These are phyloP conservation scores for Leptodactylus fallax DNA, from an alignment of 2,797 vertebrate species.

Conservation along the genomic window DNA sequence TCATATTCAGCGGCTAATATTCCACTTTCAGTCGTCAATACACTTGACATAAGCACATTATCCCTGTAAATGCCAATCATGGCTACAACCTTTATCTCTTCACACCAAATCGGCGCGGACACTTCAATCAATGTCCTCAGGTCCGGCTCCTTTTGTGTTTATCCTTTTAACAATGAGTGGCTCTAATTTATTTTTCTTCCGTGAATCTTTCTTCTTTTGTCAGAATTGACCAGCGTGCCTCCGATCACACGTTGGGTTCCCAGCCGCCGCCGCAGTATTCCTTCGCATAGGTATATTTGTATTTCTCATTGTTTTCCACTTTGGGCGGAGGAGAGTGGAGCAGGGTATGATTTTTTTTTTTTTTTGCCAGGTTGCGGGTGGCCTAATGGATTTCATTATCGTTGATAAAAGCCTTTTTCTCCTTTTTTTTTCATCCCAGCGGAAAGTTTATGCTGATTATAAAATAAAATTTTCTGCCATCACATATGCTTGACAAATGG, in stretches of 20 bases:
- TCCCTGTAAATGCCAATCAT: constrained; percentile 10
- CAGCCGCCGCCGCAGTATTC: not conserved
- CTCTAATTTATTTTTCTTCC: constrained; percentile 22
- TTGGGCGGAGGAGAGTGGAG: not conserved
- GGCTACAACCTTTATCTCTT: constrained; percentile 23
- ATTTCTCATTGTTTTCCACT: not conserved
- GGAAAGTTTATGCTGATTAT: constrained; percentile 53
- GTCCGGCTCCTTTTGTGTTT: constrained; percentile 15
- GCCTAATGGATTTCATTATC: constrained; percentile 45
- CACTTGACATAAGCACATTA: constrained; percentile 44
- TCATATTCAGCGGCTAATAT: not conserved
- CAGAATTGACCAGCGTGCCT: not conserved
- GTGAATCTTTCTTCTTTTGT: not conserved
- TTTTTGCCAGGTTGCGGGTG: constrained; percentile 11
- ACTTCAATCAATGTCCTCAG: constrained; percentile 26
- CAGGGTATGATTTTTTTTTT: too few species aligned
- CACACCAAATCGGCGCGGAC: not conserved
- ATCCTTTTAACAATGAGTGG: not conserved
- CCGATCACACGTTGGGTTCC: not conserved
- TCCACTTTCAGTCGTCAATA: constrained; percentile 29
- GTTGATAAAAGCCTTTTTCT: constrained; percentile 7
- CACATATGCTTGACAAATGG: constrained; percentile 32
- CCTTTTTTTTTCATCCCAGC: not conserved
- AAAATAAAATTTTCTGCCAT: constrained; percentile 38
- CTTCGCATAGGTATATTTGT: not conserved